Base-by-base conservation (phyloP, 2,888 invertebrate species). In the Brachypterus glaber region DNA sequence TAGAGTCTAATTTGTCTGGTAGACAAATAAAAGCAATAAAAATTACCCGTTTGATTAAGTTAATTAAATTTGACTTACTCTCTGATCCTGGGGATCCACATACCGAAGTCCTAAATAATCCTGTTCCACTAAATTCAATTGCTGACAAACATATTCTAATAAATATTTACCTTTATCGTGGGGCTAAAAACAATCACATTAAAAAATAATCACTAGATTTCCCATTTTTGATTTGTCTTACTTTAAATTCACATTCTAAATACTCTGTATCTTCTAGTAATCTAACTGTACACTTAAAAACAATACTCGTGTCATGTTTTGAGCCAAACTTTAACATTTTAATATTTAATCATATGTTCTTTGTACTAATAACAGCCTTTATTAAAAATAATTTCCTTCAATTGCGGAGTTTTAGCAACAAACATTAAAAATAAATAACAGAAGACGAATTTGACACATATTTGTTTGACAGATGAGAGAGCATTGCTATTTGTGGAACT, bases 51-150 rank as follows among this genome's bases (percentile, higher is more conserved):
- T 43, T 35, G 38, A 40, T 26, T 29, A 18, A 41, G 36, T 18
- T 31, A 41, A 33, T 30, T 37, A 45, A 25, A 42, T 17, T 39
- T 33, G 39, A 45, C 41, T 50, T 70, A 92, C 92, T 73, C 92
- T 76, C 67, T 92, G 90, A 51, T 87, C 86, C 53, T 80, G 77
- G 41, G 77, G 72, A 66, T 93, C 93, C 49, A 91, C 90, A 77
- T 86, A 93, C 46, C 92, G 79, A 47, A 93, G 74, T 8, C 93
- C 93, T 66, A 95, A 90, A 67, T 92, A 93, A 68, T 95, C 93
- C 57, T 86, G 89, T 69, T 93, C 93, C 45, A 85, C 76, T 48
- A 95, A 79, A 68, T 89, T 88, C 54, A 93, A 71, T 63, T 89
- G 85, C 60, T 86, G 82, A 67, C 91, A 93, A 47, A 91, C 83